Percentiles rank a stretch among this genome's conserved stretches.
phyloP scores from a whole-genome alignment of 2,797 vertebrate species.

The Girardinus metallicus region DNA sequence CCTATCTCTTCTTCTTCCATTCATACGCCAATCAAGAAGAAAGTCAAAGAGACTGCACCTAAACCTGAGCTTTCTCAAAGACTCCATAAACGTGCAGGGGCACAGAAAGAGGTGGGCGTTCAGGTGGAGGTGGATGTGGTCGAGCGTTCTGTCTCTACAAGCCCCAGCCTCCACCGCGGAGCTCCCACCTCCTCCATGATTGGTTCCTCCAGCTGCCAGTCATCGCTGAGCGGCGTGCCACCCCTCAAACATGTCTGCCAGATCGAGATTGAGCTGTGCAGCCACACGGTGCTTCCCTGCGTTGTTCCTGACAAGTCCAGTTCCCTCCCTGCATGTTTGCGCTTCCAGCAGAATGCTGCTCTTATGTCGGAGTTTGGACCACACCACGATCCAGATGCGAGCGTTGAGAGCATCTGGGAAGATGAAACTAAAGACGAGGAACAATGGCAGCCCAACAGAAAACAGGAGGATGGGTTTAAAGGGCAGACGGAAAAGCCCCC shows the following conservation, averaged over 20 bases:
- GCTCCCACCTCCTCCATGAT: slow-evolving; percentile 29
- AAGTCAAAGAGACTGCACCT: slow-evolving; percentile 79
- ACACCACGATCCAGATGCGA: slow-evolving; percentile 3
- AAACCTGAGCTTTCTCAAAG: slow-evolving; percentile 77
- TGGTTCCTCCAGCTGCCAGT: slow-evolving; percentile 39
- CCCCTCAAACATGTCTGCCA: slow-evolving; percentile 62
- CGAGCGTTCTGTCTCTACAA: slow-evolving; percentile 81
- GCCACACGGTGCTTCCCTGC: slow-evolving; percentile 35
- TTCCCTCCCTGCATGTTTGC: slow-evolving; percentile 47
- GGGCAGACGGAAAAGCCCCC: slow-evolving; percentile 74
- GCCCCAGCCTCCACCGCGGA: slow-evolving; percentile 77
- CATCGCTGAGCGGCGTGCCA: slow-evolving; percentile 37
- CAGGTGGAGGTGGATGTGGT: slow-evolving; percentile 82
- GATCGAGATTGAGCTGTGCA: slow-evolving; percentile 62
- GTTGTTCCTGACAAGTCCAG: slow-evolving; percentile 1
- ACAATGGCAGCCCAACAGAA: slow-evolving; percentile 21
- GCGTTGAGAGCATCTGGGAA: slow-evolving; percentile 33
- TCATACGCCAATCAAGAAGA: slow-evolving; percentile 39
- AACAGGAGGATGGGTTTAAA: slow-evolving; percentile 16
- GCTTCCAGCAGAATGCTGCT: slow-evolving; percentile 25
- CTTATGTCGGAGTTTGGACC: background rate
- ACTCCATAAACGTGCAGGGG: slow-evolving; percentile 17
- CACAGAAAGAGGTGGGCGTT: slow-evolving; percentile 82
- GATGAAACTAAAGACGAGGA: slow-evolving; percentile 26
- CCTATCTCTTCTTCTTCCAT: background rate